Evolutionary conservation across 2,113 vertebrate species (phyloP), one percentile per base, ranked within the genome.

Genomic region (Copsychus sechellarum): DNA sequence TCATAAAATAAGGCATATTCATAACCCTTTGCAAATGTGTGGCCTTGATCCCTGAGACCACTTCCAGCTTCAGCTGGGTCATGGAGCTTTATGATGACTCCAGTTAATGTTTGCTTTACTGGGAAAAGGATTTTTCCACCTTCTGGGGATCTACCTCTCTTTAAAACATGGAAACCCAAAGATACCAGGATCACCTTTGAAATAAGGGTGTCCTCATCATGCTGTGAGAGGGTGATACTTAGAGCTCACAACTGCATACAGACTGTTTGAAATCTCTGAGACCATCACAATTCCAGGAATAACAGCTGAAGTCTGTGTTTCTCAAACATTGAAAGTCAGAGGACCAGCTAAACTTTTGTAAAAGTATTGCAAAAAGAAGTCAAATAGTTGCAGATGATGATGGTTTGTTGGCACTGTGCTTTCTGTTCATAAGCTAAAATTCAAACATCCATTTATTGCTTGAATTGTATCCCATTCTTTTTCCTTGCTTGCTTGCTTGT

Each of bases 191-290:
- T 18, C 47, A 42, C 23, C 25, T 70, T 80, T 42, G 33, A 31
- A 29, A 61, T 9, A 9, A 42, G 5, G 2, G 11, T 34, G 15
- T 29, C 21, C 38, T 57, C 8, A 8, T 8, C 1, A 0, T 5
- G 6, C 36, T 33, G 34, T 9, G 50, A 50, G 69, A 33, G 38
- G 38, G n/a, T 12, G 34, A 34, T 4, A 31, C 29, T 15, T 71
- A 31, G 10, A 86, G 76, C 45, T 65, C 71, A 45, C 23, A 80
- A 18, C 22, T 22, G 21, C 26, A n/a, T 5, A 24, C 54, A 61
- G 19, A 45, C 47, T 54, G 6, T 42, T 86, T 18, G 40, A 53
- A 62, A 50, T 71, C 64, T 34, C 81, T 45, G 42, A 42, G 28
- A 33, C 25, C 21, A 6, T 38, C 38, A 16, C 28, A 38, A 42